Base-by-base conservation (phyloP, 2,113 vertebrate species). In the Chamaea fasciata region DNA sequence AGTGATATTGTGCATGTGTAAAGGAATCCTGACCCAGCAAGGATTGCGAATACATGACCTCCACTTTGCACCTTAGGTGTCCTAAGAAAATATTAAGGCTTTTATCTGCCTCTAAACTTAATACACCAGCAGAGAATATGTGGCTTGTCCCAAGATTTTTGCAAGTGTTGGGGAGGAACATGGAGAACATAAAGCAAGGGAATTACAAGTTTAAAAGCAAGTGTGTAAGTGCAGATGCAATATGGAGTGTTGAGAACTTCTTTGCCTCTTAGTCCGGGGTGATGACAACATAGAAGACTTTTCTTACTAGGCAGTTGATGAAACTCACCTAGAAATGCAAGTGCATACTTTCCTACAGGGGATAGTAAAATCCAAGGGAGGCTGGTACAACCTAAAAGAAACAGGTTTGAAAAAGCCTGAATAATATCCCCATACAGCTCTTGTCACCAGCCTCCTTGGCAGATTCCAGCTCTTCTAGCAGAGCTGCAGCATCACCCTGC, bases 301-400 rank as follows among this genome's bases (percentile, higher is more conserved):
- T 9, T 71, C 44, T 71, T 85, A 35, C 21, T 44, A 41, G 15
- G 19, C 30, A 39, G 26, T 46, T 83, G 60, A 24, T 83, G 59
- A 86, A 90, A 27, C 23, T 63, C 9, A 12, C 39, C 52, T 87
- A n/a, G 81, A 91, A 77, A 55, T 71, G 35, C 39, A 20, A 16
- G 11, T 74, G 18, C 10, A 44, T 0, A 0, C 13, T 73, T 94
- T 78, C 8, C 28, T 62, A 22, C 20, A 42, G 44, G 57, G 11
- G 73, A 11, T 19, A 70, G 33, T 46, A 75, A 81, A 50, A 87
- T 67, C 27, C 30, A 35, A 33, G 24, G 39, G 33, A 74, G 47
- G 8, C 16, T 87, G 31, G 15, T 44, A 31, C 33, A 71, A 46
- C 12, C 49, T 30, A 37, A 52, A 89, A 37, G 14, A 81, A 82